phyloP scores from a whole-genome alignment of 2,797 vertebrate genomes.

The Craterocephalus amniculus region DNA sequence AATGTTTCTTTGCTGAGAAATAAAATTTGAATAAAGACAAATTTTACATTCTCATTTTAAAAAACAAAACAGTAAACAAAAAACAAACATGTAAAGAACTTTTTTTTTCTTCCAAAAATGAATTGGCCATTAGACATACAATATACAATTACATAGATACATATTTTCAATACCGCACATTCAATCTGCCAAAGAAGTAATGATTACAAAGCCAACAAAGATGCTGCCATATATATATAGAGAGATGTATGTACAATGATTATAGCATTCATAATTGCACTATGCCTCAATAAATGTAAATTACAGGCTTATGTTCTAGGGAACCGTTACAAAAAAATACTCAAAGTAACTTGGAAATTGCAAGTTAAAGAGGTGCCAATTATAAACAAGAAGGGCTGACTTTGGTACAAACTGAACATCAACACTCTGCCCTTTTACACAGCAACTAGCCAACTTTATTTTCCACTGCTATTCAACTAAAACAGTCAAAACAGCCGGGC shows the following conservation, averaged over 20 bases:
- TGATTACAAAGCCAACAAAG: conserved; percentile 95
- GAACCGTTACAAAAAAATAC: conserved; percentile 71
- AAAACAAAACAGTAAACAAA: conserved; percentile 47
- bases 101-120: conserved; percentile 84
- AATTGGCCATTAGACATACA: conserved; percentile 93
- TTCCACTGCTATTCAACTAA: conserved; percentile 52
- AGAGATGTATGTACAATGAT: conserved; percentile 93
- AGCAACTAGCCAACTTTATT: conserved; percentile 31
- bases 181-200: conserved; percentile 93
- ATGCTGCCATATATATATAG: conserved; percentile 82
- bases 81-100: conserved; percentile 70
- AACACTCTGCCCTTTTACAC: conserved; percentile 39
- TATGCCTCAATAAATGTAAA: conserved; percentile 90
- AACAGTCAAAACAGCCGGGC: conserved; percentile 59
- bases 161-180: conserved; percentile 95
- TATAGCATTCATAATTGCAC: conserved; percentile 94
- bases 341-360: conserved; percentile 51
- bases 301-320: conserved; percentile 86
- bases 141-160: conserved; percentile 96
- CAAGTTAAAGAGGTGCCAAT: conserved; percentile 63
- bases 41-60: conserved; percentile 87
- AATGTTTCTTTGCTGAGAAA: conserved; percentile 84
- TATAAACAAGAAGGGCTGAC: conserved; percentile 75
- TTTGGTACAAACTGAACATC: conserved; percentile 80
- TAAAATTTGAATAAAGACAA: conserved; percentile 81